Conservation (phyloP, 2,888 invertebrate species). For the Melieria picta region DNA sequence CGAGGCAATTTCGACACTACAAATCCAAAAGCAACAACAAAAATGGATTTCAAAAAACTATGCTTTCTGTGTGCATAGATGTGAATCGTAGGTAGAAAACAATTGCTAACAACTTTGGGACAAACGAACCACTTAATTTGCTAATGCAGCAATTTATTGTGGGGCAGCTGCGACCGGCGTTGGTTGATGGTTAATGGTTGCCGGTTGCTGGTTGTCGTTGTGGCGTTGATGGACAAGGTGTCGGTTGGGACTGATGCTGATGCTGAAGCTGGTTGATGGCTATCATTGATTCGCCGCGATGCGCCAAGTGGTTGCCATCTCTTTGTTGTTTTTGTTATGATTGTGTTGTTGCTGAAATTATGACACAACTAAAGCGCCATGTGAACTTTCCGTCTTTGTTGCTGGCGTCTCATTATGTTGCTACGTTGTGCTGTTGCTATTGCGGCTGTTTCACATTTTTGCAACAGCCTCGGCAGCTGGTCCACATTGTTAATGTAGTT, state of each 20-base stretch:
- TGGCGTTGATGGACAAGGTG: not conserved
- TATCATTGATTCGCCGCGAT: too few relatives aligned
- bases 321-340: too few relatives aligned
- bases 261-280: too few relatives aligned
- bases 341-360: too few relatives aligned
- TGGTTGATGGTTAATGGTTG: not conserved
- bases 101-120: not conserved
- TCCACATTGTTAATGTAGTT: not conserved
- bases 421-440: too few relatives aligned
- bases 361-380: too few relatives aligned
- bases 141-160: constrained; percentile 3
- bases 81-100: too few relatives aligned
- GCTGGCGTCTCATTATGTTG: too few relatives aligned
- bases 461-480: not conserved
- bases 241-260: not conserved
- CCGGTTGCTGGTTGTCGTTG: not conserved
- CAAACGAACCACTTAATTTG: constrained; percentile 14
- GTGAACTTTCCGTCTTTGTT: too few relatives aligned
- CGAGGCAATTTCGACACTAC: not conserved
- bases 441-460: not conserved
- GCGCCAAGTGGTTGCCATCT: too few relatives aligned
- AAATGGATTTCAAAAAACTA: too few relatives aligned
- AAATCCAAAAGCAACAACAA: not conserved
- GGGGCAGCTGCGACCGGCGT: not conserved
- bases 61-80: too few relatives aligned